These are phyloP conservation scores for Brachirus orientalis DNA, from an alignment of 2,113 vertebrate genomes.

Conservation along the genomic window DNA sequence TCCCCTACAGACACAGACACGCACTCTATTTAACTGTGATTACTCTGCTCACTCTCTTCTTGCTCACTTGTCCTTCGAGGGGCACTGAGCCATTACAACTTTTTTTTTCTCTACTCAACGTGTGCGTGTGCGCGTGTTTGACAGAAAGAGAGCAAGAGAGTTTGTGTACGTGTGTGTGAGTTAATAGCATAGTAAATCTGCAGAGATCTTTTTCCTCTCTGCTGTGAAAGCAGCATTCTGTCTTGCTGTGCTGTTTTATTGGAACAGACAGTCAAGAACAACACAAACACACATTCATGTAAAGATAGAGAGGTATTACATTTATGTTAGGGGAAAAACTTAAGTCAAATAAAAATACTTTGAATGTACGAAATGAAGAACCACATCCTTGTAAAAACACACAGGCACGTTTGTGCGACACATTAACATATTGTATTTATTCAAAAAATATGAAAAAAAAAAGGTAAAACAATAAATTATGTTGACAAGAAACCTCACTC, in stretches of 20 bases:
- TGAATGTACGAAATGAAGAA: background rate
- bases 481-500: conserved; percentile 3
- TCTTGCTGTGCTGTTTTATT: conserved; percentile 64
- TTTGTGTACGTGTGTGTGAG: conserved; percentile 39
- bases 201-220: conserved; percentile 68
- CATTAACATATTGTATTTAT: background rate
- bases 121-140: conserved; percentile 18
- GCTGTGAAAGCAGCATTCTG: conserved; percentile 57
- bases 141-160: background rate
- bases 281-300: conserved; percentile 35
- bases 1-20: conserved; percentile 43
- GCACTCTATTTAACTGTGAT: conserved; percentile 69
- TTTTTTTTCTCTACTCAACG: conserved; percentile 42
- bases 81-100: conserved; percentile 70
- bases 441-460: conserved; percentile 5
- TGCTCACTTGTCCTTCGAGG: conserved; percentile 72
- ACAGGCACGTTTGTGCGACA: background rate
- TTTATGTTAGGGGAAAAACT: background rate
- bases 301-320: conserved; percentile 19
- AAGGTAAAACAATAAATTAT: conserved; percentile 28
- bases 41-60: conserved; percentile 59
- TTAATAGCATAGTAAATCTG: conserved; percentile 77
- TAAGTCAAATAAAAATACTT: background rate
- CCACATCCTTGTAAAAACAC: background rate
- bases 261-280: conserved; percentile 51